These are phyloP conservation scores for Metellina segmentata DNA, from an alignment of 2,888 invertebrate genomes.

Conservation along the genomic window DNA sequence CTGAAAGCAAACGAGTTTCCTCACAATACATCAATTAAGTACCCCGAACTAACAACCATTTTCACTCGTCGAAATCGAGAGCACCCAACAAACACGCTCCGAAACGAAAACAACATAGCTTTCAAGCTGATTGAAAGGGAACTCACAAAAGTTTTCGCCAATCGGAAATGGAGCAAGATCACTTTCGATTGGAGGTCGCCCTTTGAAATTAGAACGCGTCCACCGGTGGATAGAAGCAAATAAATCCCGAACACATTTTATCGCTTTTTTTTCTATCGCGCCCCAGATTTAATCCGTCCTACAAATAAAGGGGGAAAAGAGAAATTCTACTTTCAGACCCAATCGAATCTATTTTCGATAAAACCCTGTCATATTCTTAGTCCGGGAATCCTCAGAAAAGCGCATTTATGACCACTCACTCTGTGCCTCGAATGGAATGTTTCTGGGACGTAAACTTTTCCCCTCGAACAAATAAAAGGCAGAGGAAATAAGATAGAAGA, in stretches of 20 bases:
- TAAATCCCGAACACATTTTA: not conserved
- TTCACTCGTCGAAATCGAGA: not conserved
- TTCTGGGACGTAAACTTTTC: not conserved
- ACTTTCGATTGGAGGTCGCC: not conserved
- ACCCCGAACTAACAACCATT: not conserved
- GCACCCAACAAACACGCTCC: not conserved
- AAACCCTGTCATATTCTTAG: not conserved
- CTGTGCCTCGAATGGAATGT: not conserved
- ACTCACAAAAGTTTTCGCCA: not conserved
- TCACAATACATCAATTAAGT: too few species aligned
- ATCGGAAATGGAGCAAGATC: not conserved
- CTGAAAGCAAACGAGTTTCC: too few species aligned
- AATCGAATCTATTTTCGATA: not conserved
- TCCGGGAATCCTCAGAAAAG: not conserved
- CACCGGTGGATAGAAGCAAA: not conserved
- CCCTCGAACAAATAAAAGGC: not conserved
- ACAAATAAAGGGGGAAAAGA: not conserved
- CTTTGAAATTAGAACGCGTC: not conserved
- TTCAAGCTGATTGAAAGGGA: not conserved
- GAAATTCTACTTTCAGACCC: not conserved
- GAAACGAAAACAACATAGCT: not conserved
- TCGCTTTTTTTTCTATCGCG: not conserved
- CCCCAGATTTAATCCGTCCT: not conserved
- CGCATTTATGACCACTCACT: not conserved
- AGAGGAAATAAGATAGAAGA: not conserved